phyloP scores from a whole-genome alignment of 2,113 vertebrate species.

The Merops nubicus region DNA sequence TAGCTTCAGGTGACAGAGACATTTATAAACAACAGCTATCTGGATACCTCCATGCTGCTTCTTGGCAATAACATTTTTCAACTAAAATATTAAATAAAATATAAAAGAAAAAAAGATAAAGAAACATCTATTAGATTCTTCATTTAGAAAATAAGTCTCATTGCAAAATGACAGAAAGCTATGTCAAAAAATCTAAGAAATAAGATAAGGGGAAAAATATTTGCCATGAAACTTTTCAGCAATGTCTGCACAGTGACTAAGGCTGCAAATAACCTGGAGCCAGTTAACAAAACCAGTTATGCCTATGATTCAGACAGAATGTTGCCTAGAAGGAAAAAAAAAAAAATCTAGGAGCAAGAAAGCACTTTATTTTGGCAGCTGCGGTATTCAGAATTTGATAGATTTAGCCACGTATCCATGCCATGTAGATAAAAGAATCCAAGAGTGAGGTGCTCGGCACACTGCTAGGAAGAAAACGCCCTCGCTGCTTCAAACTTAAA shows the following conservation, averaged over 20 bases:
- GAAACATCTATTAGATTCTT: slow-evolving; percentile 37
- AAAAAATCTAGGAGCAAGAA: background rate
- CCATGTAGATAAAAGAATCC: slow-evolving; percentile 19
- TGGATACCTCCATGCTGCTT: slow-evolving; percentile 60
- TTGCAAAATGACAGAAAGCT: background rate
- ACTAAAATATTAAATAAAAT: slow-evolving; percentile 54
- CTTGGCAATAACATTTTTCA: slow-evolving; percentile 50
- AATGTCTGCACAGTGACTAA: slow-evolving; percentile 19
- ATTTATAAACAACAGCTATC: slow-evolving; percentile 68
- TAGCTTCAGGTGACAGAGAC: slow-evolving; percentile 1
- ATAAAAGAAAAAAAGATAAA: slow-evolving; percentile 51
- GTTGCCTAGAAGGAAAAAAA: background rate
- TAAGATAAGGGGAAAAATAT: background rate
- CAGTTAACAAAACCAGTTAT: background rate
- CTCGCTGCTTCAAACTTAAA: background rate
- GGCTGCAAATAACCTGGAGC: slow-evolving; percentile 23
- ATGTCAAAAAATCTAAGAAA: slow-evolving; percentile 42
- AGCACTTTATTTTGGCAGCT: background rate
- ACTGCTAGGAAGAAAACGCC: background rate
- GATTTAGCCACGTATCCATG: slow-evolving; percentile 49
- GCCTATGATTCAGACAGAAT: slow-evolving; percentile 6
- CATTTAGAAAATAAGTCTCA: slow-evolving; percentile 71
- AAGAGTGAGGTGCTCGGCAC: background rate
- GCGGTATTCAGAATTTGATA: background rate
- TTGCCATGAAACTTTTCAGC: slow-evolving; percentile 66